Conservation (phyloP, 2,797 vertebrate genomes). For the Margarornis squamiger region DNA sequence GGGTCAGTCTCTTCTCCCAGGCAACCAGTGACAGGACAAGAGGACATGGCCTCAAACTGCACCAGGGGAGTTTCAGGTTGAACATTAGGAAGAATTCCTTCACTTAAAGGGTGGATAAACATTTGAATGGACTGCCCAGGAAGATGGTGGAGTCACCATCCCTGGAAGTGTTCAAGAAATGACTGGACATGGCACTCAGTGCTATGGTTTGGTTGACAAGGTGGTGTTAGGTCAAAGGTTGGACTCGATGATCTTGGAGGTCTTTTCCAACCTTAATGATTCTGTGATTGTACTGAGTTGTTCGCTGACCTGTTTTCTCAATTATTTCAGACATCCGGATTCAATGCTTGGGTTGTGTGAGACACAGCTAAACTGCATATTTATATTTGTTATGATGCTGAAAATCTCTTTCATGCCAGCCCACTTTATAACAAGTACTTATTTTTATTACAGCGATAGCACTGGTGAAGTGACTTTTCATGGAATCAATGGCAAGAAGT, state of each 20-base stretch:
- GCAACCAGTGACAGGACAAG: background rate
- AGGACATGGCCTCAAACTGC: background rate
- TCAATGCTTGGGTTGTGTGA: background rate
- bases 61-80: fast-evolving
- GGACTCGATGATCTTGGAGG: background rate
- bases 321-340: background rate
- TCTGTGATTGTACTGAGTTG: background rate
- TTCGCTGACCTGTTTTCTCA: background rate
- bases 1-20: background rate
- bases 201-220: background rate
- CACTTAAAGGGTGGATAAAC: background rate
- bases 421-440: background rate
- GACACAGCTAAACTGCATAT: background rate
- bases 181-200: fast-evolving
- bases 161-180: background rate
- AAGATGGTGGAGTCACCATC: background rate
- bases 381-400: background rate
- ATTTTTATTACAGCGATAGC: background rate
- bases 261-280: background rate
- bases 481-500: conserved; percentile 14
- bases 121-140: background rate
- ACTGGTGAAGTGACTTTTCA: conserved; percentile 16
- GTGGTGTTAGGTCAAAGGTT: fast-evolving
- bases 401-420: background rate
- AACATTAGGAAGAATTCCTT: background rate